phyloP scores from a whole-genome alignment of 2,888 invertebrate species.

The Polylopha cassiicola region DNA sequence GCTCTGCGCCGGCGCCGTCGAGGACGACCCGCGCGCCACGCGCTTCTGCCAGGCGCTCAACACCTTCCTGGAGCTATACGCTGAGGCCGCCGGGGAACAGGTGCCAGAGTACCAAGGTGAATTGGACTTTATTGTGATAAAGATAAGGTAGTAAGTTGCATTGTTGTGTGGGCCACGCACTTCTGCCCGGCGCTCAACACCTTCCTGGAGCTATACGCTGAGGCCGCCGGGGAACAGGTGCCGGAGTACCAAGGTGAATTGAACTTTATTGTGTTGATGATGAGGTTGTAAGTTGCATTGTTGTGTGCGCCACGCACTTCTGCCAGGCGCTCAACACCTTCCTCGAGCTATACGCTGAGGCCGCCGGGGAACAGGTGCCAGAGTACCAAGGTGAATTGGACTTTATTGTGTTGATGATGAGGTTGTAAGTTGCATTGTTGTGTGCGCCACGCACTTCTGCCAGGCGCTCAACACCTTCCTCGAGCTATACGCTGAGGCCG shows the following conservation, averaged over 20 bases:
- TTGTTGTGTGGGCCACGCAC: no score
- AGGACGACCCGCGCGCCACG: constrained; percentile 80
- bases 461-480: constrained; percentile 28
- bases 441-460: no score
- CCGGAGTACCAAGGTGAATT: constrained; percentile 65
- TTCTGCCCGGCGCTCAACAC: background rate
- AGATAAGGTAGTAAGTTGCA: no score
- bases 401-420: no score
- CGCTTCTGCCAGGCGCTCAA: constrained; percentile 82
- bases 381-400: constrained; percentile 65
- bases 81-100: constrained; percentile 78
- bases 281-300: no score
- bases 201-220: constrained; percentile 76
- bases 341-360: constrained; percentile 79
- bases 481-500: constrained; percentile 80
- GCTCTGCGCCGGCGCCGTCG: constrained; percentile 78
- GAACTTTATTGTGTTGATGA: no score
- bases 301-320: no score
- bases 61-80: constrained; percentile 80
- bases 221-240: constrained; percentile 78
- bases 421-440: no score
- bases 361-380: constrained; percentile 76
- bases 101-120: constrained; percentile 72
- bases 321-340: background rate
- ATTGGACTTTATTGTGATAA: no score